Conservation (phyloP, 2,888 invertebrate genomes). For the Poecilus cupreus region DNA sequence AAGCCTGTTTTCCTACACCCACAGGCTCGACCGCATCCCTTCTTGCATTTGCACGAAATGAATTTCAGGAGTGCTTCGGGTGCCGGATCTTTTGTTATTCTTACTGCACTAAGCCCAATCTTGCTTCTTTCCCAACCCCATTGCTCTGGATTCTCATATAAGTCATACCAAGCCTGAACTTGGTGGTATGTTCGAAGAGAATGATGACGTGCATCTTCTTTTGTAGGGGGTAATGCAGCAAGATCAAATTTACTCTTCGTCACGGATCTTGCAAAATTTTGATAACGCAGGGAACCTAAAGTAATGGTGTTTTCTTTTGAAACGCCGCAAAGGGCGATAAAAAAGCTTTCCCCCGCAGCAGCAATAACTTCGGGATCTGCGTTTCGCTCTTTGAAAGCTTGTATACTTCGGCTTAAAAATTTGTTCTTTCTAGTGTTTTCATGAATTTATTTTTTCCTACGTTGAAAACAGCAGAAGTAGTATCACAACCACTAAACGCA, state of each 20-base stretch:
- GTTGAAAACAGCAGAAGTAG: constrained; percentile 64
- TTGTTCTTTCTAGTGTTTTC: constrained; percentile 62
- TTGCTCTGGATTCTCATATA: constrained; percentile 58
- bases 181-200: constrained; percentile 62
- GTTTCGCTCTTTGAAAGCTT: constrained; percentile 62
- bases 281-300: constrained; percentile 60
- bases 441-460: constrained; percentile 63
- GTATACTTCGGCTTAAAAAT: constrained; percentile 61
- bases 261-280: constrained; percentile 60
- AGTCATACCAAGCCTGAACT: constrained; percentile 61
- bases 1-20: constrained; percentile 61
- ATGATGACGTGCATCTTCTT: constrained; percentile 63
- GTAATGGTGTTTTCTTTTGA: constrained; percentile 57
- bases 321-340: constrained; percentile 56
- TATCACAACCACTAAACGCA: constrained; percentile 65
- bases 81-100: constrained; percentile 40
- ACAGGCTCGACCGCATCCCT: constrained; percentile 59
- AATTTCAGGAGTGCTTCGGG: constrained; percentile 57
- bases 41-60: constrained; percentile 60
- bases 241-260: constrained; percentile 61
- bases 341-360: constrained; percentile 62
- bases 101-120: constrained; percentile 60
- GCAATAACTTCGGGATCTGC: constrained; percentile 63
- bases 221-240: constrained; percentile 57
- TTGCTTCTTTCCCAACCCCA: constrained; percentile 62